Base-by-base conservation (phyloP, 2,888 invertebrate genomes). In the Tiphia femorata region DNA sequence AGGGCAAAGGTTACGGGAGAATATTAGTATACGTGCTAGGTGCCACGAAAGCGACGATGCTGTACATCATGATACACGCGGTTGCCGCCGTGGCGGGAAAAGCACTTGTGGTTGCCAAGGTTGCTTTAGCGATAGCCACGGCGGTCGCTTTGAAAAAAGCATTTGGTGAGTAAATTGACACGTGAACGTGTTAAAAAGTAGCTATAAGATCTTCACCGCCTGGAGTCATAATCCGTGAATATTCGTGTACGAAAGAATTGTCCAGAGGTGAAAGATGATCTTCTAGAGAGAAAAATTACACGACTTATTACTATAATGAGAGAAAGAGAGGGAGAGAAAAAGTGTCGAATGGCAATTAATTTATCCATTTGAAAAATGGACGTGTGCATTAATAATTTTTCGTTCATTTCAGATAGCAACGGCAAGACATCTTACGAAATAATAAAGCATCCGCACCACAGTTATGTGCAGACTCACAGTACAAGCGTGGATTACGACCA, bases 371-470 rank as follows among this genome's bases (percentile, higher is more conserved):
- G 12, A 4, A 6, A 33, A 33, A 29, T 29, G 3, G 8, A 14
- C 33, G 12, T 3, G 10, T 2, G 14, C 3, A 30, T 10, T 33
- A 14, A 33, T 2, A 33, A 4, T 2, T 6, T 44, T 8, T 7
- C 33, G 25, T 41, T 46, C 29, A 17, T 63, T 58, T 38, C 52
- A 44, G 91, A 90, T 62, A 88, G 89, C 14, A 88, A 90, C 56
- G 92, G 93, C 74, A 92, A 92, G 82, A 93, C 93, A 0, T 93
- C 93, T 3, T 91, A 93, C 67, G 94, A 94, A 84, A 93, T 94
- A 68, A 91, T 94, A 49, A 94, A 94, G 80, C 91, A 93, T 83
- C 94, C 94, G n/a, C 91, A 92, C 76, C 89, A 93, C 49, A 90
- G 90, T 44, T 91, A 92, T 78, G 89, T 89, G 70, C 92, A 93